These are phyloP conservation scores for Anastatus disparis DNA, from an alignment of 1,140 invertebrate species.

Conservation along the genomic window DNA sequence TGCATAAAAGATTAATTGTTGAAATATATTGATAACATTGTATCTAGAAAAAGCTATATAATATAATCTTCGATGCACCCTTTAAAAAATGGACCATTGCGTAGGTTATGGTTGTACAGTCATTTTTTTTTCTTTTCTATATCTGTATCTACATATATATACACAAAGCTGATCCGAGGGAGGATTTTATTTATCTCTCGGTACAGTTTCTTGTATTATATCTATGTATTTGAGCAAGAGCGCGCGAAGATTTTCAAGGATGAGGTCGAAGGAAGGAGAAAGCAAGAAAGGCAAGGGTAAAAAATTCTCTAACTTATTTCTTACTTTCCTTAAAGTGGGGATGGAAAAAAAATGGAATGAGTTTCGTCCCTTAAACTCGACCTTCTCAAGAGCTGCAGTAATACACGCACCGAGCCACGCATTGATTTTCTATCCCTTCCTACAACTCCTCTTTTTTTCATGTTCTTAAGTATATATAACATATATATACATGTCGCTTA, in stretches of 20 bases:
- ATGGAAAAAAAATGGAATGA: background rate
- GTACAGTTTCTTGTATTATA: too few relatives aligned
- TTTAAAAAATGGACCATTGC: constrained; percentile 55
- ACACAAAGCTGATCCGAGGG: too few relatives aligned
- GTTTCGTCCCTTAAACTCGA: constrained; percentile 3
- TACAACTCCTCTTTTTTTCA: too few relatives aligned
- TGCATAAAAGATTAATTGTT: too few relatives aligned
- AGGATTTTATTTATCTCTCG: too few relatives aligned
- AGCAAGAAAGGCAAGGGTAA: constrained; percentile 17
- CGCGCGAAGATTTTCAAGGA: constrained; percentile 31
- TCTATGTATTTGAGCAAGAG: too few relatives aligned
- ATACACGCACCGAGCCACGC: constrained; percentile 36
- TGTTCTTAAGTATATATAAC: too few relatives aligned
- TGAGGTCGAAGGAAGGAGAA: background rate
- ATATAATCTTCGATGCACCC: too few relatives aligned
- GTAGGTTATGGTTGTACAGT: constrained; percentile 49
- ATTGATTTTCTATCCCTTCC: constrained; percentile 58
- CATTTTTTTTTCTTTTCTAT: too few relatives aligned
- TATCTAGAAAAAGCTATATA: too few relatives aligned
- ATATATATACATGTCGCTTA: background rate
- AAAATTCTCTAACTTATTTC: background rate
- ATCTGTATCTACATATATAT: too few relatives aligned
- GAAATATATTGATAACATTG: too few relatives aligned
- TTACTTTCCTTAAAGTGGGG: background rate
- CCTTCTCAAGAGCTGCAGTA: constrained; percentile 18